Base-by-base conservation (phyloP, 2,797 vertebrate genomes). In the Anableps anableps region DNA sequence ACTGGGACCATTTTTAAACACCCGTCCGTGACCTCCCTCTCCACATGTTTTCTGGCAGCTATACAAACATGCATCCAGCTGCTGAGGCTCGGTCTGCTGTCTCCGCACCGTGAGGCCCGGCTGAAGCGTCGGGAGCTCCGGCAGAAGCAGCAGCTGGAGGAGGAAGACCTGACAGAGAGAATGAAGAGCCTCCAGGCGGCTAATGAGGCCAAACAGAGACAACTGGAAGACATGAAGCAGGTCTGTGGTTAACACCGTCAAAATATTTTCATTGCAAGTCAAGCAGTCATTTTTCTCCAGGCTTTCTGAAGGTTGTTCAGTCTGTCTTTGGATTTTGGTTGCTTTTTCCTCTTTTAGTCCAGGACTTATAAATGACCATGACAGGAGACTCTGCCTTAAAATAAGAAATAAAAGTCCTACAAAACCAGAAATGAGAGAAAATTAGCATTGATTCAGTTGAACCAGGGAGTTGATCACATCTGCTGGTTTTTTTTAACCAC, bases 211-310 rank as follows among this genome's bases (percentile, higher is more conserved):
- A 99, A 98, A 76, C 97, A 99, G 92, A 95, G 90, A 76, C 94
- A 99, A 41, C 96, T 99, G 92, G 98, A 99, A 93, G 91, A 89
- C 0, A 96, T 99, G 96, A 93, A 94, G 83, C 97, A 96, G 98
- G 98, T 99, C 80, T 66, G 87, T 84, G 45, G 16, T 62, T 34
- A 50, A 75, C 34, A 50, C 19, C 6, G 70, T 41, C 73, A 41
- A 80, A 60, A 60, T 36, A 34, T 29, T 74, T 2, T 79, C 9
- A 66, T 58, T 34, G 1, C 23, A 34, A 26, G 23, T 41, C 43
- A 43, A 21, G 47, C 3, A 10, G 34, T 66, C 2, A 1, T 21
- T 50, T 50, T 50, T 50, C 48, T 6, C 16, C 48, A 21, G 48
- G 48, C 48, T 21, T 17, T 50, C 48, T 50, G 17, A 50, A 50